A percentile compares a stretch with the other conserved stretches of the same genome.
phyloP scores from a whole-genome alignment of 2,797 vertebrate genomes.

The Okamejei kenojei region DNA sequence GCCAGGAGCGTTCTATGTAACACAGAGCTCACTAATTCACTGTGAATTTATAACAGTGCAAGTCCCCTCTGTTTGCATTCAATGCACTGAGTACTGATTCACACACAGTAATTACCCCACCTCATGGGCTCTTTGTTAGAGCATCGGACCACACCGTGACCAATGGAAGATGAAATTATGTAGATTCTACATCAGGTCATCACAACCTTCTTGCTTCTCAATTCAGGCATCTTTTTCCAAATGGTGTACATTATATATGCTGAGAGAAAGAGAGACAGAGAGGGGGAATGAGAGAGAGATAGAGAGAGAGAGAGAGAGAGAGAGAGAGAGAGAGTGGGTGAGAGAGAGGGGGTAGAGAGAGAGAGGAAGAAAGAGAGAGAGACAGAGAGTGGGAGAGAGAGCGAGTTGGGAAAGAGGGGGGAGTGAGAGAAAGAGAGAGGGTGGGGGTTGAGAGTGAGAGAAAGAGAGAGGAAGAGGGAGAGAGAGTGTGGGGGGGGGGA shows the following conservation, averaged over 20 bases:
- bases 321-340: neutral
- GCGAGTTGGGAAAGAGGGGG: too few relatives aligned
- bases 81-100: neutral
- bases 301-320: too few relatives aligned
- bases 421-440: neutral
- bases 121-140: neutral
- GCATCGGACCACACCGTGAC: too few relatives aligned
- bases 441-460: too few relatives aligned
- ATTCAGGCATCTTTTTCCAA: neutral
- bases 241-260: too few relatives aligned
- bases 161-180: neutral
- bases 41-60: conserved; percentile 42
- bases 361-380: neutral
- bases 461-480: too few relatives aligned
- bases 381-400: neutral
- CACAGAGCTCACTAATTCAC: conserved; percentile 42
- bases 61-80: neutral
- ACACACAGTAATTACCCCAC: neutral
- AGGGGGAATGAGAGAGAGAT: conserved; percentile 4
- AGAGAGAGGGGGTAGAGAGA: neutral
- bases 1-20: conserved; percentile 47
- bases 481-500: too few relatives aligned
- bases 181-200: neutral
- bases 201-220: neutral
- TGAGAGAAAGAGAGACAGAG: neutral